Evolutionary conservation across 1,140 invertebrate genomes (phyloP), one percentile per base, ranked within the genome.

Genomic region (Pogonomyrmex californicus): DNA sequence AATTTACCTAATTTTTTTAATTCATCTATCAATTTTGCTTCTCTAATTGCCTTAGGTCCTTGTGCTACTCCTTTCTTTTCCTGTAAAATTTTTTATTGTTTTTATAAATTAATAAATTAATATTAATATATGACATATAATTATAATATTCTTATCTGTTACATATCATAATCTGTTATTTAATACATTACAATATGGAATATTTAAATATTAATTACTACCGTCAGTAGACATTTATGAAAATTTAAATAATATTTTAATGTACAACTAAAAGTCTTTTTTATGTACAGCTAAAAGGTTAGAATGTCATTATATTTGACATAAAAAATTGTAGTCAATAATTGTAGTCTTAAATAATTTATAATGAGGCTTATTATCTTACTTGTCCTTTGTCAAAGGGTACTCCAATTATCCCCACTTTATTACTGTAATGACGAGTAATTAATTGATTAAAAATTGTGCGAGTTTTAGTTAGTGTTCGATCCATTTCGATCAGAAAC

Each of bases 351-450:
- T 23, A 23, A 23, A 23, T 23, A 23, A 23, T 23, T 23, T 23
- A 23, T 23, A 23, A 23, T 23, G 23, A 23, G 23, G 23, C 0
- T 23, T 44, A 41, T 14, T 30, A 12, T 0, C 51, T 75, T 92
- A 95, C 95, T 93, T 97, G 97, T 4, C 97, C 97, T 92, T 97
- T 97, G 79, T 97, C 96, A 91, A 97, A 97, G 41, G 97, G 97
- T 58, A 97, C 97, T n/a, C 97, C 97, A 63, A 97, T 95, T 86
- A 97, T 96, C 60, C 97, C 97, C 10, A 97, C 95, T 95, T 95
- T 96, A 10, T 87, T 82, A 68, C 30, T 47, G n/a, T 93, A 94
- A 71, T 54, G 71, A 1, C 88, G 63, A 65, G 38, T 47, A 63
- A 62, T 33, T 14, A 51, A 30, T 65, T 38, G 85, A 3, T 0